Evolutionary conservation across 1,140 invertebrate genomes (phyloP), one percentile per base, ranked within the genome.

Genomic region (Euura saliciscinereae): DNA sequence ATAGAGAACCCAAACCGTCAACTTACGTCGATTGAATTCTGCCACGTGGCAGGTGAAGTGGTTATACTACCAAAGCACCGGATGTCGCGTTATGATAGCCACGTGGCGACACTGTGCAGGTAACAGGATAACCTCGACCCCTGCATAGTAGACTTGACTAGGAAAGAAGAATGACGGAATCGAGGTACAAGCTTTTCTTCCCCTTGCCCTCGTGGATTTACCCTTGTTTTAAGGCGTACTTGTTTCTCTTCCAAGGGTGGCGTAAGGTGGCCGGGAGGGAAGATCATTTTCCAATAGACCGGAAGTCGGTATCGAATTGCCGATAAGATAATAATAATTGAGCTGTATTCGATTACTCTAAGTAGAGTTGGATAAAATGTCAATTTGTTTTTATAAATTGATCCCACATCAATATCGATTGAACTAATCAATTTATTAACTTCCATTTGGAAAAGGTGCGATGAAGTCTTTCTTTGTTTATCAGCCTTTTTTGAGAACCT

Each of bases 31-130:
- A 80, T 77, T 77, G 78, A 80, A 84, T 81, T 80, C 79, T 74
- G 83, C 72, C 85, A 86, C 83, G 84, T 86, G 84, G 76, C 84
- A 85, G 81, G 82, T 86, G 82, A 84, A 84, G 82, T 71, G 79
- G 51, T 59, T 8, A 59, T 59, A 59, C 51, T n/a, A 59, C 10
- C 8, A n/a, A 59, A 59, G 51, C 13, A 59, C 51, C 51, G 51
- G 51, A 59, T 59, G 51, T 59, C 8, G 51, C 51, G 51, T 59
- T 59, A 6, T 59, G 51, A 4, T n/a, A 59, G 51, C 13, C 74
- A 70, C 28, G 44, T 66, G 11, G 68, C 69, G 76, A 79, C 76
- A 81, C 82, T 79, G 65, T 73, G 68, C 83, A 85, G 82, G 83
- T 84, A 81, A 74, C 59, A 46, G 71, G 59, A 75, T 78, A 81